Percentiles rank a stretch among this genome's conserved stretches.
Conservation (phyloP, 2,113 vertebrate species). For the Coptodon bakossiorum region DNA sequence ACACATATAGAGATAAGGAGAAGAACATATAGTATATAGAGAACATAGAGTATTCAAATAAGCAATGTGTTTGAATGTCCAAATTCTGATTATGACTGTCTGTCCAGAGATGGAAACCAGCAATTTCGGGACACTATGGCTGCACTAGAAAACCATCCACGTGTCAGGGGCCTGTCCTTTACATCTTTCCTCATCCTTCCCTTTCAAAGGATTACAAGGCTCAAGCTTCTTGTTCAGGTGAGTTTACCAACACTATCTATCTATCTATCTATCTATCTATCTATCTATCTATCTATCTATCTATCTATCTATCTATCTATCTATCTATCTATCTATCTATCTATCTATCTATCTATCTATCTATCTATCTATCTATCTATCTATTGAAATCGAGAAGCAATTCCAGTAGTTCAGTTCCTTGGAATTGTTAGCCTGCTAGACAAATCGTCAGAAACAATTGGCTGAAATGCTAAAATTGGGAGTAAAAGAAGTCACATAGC, state of each 20-base stretch:
- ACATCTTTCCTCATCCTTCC: slow-evolving; percentile 96
- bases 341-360: accelerated
- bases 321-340: accelerated
- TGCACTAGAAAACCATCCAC: slow-evolving; percentile 81
- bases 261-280: background rate
- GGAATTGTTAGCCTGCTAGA: background rate
- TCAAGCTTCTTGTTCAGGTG: slow-evolving; percentile 93
- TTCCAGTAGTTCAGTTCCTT: background rate
- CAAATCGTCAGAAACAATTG: background rate
- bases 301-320: background rate
- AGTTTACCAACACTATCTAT: background rate
- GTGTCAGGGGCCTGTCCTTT: slow-evolving; percentile 88
- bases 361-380: accelerated
- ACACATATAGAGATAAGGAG: background rate
- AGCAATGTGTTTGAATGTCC: background rate
- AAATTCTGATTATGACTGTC: background rate
- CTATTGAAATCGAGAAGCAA: accelerated
- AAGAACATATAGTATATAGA: background rate
- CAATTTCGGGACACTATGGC: slow-evolving; percentile 84
- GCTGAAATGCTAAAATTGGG: background rate
- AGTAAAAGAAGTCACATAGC: background rate
- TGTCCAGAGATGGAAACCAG: slow-evolving; percentile 83
- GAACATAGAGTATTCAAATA: background rate
- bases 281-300: background rate
- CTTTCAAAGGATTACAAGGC: slow-evolving; percentile 95